Evolutionary conservation across 2,888 invertebrate species (phyloP), one percentile per base, ranked within the genome.

Genomic region (Anticlea derivata): DNA sequence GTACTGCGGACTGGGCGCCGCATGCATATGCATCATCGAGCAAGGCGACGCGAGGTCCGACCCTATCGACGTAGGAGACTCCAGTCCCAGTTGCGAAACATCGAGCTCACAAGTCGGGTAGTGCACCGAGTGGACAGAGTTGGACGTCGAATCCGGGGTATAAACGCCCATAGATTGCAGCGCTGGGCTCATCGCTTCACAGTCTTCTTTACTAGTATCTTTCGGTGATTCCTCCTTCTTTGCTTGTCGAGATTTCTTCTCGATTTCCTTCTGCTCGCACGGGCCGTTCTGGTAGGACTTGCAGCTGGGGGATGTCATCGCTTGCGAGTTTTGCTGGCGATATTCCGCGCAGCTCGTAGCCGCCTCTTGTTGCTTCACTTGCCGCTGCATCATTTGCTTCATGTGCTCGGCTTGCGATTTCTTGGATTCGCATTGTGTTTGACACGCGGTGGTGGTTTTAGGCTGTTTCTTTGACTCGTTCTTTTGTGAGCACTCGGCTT

Each of bases 51-150:
- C 94, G 83, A 97, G 92, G 77, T 97, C 97, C 35, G 95, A 96
- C 0, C 96, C 95, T 61, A 97, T 96, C 29, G 96, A 96, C 0
- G 96, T 95, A 0, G 98, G 97, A 0, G 97, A 97, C 76, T 97
- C 97, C 58, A 98, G 85, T 0, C 96, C 96, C 50, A 97, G 80
- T 73, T 96, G 96, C 49, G 94, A 94, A 1, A 96, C 96, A 76
- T 96, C 97, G 53, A 97, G 81, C 64, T 97, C 96, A 66, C 96
- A 96, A 47, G 95, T 95, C 0, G 93, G 92, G 68, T 96, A 96
- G 65, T 94, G 93, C 63, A 97, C 92, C 41, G 96, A 94, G 59
- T 96, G 95, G 5, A 96, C 95, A 0, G 95, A 95, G 74, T 96
- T 96, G 26, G 95, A 94, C 0, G 96, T 95, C 0, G 96, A 95